Evolutionary conservation across 1,140 invertebrate genomes (phyloP), one percentile per base, ranked within the genome.

Genomic region (Drosophila teissieri): DNA sequence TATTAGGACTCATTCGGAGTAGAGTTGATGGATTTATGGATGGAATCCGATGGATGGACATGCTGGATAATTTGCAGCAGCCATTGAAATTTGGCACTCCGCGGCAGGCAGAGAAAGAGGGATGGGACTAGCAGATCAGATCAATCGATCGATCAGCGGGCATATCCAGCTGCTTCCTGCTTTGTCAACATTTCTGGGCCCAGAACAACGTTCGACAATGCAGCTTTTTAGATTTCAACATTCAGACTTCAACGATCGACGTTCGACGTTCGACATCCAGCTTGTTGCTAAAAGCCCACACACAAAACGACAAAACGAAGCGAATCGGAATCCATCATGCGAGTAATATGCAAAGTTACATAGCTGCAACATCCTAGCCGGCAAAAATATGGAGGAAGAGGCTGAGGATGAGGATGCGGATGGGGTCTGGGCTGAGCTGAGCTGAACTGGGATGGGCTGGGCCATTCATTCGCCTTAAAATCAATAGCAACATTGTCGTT

Each of bases 341-440:
- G 57, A 78, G 84, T 84, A 89, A 88, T 88, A 89, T 89, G 84
- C 84, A 89, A 89, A 89, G 76, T 67, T 77, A 70, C 67, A 68
- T 64, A 36, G 56, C 27, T 42, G 51, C 60, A 54, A 55, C 68
- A 57, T 72, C 65, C 61, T 49, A 54, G 62, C 53, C 42, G 34
- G 48, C 37, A 36, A 44, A 44, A 40, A 54, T 73, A 42, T 51
- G 17, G 12, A 40, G 27, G 17, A 34, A 7, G 49, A 40, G 42
- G 22, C 40, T 24, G 31, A 51, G 42, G 57, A 36, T 39, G 37
- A 39, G 37, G 37, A 39, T 39, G 37, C 3, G 37, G 36, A 14
- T 37, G 36, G 11, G 44, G 53, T 80, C 3, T 39, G 7, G 27
- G 27, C 7, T 14, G 39, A 48, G 45, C 57, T 45, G 40, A 54